Evolutionary conservation across 2,888 invertebrate species (phyloP), one percentile per base, ranked within the genome.

Genomic region (Itoplectis maculator): DNA sequence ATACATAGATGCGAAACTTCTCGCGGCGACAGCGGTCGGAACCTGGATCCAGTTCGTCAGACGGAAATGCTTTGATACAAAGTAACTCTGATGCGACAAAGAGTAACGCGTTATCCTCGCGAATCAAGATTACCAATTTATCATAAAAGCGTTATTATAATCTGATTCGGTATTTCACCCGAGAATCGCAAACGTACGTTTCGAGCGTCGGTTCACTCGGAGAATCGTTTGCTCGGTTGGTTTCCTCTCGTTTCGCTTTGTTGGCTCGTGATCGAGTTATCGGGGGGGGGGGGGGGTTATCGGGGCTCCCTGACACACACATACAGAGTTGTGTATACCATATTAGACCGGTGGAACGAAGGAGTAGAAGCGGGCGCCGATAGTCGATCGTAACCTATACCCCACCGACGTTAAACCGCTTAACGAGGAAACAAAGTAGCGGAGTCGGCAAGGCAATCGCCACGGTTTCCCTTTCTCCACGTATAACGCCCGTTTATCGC

Each of bases 381-480:
- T 56, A 54, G 61, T 73, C n/a, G 65, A 81, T 76, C 84, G 70
- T 74, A 84, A 87, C 86, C 84, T 87, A n/a, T n/a, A 85, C 85
- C 87, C 81, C 84, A 87, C 73, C 66, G 69, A 75, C 54, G 40
- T 65, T 77, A 75, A 82, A 79, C 65, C 79, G 84, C 72, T 86
- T 84, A 88, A 88, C 83, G 85, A 85, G 88, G 82, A 87, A 86
- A 81, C 81, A 49, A 69, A 63, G 66, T 45, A 51, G n/a, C n/a
- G n/a, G 35, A 56, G 61, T 73, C 77, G 23, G 42, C 68, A 42
- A 73, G 70, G 76, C 68, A 63, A 79, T 79, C 74, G 75, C 45
- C 65, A 76, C 70, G 29, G 29, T 51, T 61, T 59, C 51, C 9
- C 45, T 59, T 29, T 66, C 35, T 45, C 54, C 29, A 5, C 5